Evolutionary conservation across 2,888 invertebrate species (phyloP).

Genomic region (Nebria salina): DNA sequence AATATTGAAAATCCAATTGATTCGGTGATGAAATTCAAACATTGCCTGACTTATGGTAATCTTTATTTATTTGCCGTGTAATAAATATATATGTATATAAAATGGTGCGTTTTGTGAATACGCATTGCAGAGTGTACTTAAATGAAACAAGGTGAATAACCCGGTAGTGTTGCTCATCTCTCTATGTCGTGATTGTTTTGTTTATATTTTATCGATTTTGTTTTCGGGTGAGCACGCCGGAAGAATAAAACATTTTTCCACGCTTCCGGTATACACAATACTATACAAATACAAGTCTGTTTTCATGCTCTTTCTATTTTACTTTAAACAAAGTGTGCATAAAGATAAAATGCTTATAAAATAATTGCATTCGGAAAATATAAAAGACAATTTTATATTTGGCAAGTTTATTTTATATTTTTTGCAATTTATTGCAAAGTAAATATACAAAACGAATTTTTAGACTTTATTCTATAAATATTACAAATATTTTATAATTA

Average conservation of each 20-base stretch:
- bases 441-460: too few species aligned
- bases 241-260: slow-evolving; percentile 34
- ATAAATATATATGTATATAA: too few species aligned
- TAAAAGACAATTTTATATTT: neutral
- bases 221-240: slow-evolving; percentile 32
- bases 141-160: slow-evolving; percentile 32
- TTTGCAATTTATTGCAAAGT: too few species aligned
- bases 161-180: slow-evolving; percentile 37
- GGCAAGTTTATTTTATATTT: neutral
- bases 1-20: too few species aligned
- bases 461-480: too few species aligned
- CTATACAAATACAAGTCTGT: slow-evolving; percentile 13
- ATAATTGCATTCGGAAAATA: neutral
- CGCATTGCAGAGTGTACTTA: neutral
- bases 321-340: neutral
- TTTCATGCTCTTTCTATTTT: slow-evolving; percentile 24
- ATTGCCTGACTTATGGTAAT: too few species aligned
- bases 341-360: neutral
- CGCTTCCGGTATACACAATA: slow-evolving; percentile 12
- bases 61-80: too few species aligned
- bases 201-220: slow-evolving; percentile 43
- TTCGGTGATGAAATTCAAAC: too few species aligned
- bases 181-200: slow-evolving; percentile 41
- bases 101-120: neutral
- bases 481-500: too few species aligned